Conservation (phyloP, 1,140 invertebrate species). For the Atopsyche davidsoni region DNA sequence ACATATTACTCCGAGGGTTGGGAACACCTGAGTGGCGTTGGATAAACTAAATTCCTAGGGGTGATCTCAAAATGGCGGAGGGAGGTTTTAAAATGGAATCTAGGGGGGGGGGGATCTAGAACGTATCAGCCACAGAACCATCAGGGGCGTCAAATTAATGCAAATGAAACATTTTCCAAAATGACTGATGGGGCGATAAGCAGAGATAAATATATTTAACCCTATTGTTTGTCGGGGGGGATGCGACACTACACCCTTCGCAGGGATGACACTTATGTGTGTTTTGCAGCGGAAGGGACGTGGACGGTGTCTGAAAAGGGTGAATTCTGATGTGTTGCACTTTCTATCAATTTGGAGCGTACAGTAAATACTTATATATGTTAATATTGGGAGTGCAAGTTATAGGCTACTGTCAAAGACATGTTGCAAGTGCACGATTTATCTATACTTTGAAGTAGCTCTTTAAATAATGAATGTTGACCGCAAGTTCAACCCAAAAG, state of each 20-base stretch:
- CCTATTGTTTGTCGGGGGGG: slow-evolving; percentile 11
- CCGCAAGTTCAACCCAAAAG: too few relatives aligned
- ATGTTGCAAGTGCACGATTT: too few relatives aligned
- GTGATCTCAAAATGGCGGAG: neutral
- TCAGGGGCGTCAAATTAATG: slow-evolving; percentile 22
- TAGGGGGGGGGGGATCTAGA: slow-evolving; percentile 5
- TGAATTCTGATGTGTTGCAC: too few relatives aligned
- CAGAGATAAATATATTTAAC: slow-evolving; percentile 25
- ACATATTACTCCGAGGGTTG: too few relatives aligned
- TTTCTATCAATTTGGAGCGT: too few relatives aligned
- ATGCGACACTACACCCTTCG: slow-evolving; percentile 4
- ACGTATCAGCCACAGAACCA: slow-evolving; percentile 18
- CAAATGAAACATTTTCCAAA: slow-evolving; percentile 26
- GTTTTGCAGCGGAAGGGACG: neutral
- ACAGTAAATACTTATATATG: too few relatives aligned
- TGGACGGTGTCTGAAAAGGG: neutral
- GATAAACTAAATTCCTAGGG: slow-evolving; percentile 6
- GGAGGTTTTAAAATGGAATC: neutral
- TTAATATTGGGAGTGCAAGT: too few relatives aligned
- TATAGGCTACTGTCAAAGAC: too few relatives aligned
- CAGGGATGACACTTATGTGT: slow-evolving; percentile 2
- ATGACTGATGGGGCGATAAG: slow-evolving; percentile 20
- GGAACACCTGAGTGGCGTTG: slow-evolving; percentile 8
- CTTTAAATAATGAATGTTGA: too few relatives aligned
- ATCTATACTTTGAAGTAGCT: too few relatives aligned